Evolutionary conservation across 2,797 vertebrate species (phyloP).

Genomic region (Enteromius thamalakanensis): DNA sequence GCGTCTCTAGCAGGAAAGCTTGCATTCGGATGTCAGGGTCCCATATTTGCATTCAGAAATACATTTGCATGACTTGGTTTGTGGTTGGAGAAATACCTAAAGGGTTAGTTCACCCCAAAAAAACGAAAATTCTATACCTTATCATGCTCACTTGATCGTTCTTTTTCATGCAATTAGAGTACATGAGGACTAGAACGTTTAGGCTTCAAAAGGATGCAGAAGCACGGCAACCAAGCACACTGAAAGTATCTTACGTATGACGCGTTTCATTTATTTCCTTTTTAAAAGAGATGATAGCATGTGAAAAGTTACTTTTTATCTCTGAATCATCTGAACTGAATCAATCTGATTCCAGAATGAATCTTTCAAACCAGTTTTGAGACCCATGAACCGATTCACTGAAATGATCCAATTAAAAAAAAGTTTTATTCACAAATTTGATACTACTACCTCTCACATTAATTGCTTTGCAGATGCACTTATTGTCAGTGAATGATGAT

Average conservation of each 20-base stretch:
- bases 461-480: background rate
- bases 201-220: background rate
- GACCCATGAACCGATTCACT: background rate
- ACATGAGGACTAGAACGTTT: background rate
- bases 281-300: background rate
- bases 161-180: background rate
- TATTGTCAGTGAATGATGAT: background rate
- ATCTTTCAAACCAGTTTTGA: background rate
- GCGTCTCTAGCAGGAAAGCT: background rate
- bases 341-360: background rate
- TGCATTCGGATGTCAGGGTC: slow-evolving; percentile 38
- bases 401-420: background rate
- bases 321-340: background rate
- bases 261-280: background rate
- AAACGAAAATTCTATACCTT: background rate
- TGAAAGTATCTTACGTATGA: background rate
- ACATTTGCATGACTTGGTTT: slow-evolving; percentile 52
- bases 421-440: background rate
- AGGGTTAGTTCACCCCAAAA: slow-evolving; percentile 18
- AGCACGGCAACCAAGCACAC: background rate
- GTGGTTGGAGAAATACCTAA: background rate
- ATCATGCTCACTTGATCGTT: background rate
- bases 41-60: slow-evolving; percentile 50
- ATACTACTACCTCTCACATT: background rate
- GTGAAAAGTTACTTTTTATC: background rate